A percentile compares a stretch with the other conserved stretches of the same genome.
Conservation (phyloP, 23 tunicate genomes). For the Trididemnum nubilum region DNA sequence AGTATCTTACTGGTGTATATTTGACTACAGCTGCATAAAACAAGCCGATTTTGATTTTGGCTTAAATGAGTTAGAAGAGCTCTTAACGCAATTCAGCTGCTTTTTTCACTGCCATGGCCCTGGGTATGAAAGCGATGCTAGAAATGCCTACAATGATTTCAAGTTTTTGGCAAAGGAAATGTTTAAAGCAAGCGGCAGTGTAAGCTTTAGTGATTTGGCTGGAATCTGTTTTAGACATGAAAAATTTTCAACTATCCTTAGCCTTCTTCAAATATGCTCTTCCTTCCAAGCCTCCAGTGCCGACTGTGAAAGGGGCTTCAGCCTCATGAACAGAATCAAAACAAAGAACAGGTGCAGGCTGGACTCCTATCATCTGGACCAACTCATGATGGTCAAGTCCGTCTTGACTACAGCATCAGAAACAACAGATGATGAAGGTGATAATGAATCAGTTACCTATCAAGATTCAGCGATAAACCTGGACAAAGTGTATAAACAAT, state of each 20-base stretch:
- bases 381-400: neutral
- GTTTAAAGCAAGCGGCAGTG: too few species aligned
- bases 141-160: too few species aligned
- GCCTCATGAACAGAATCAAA: slow-evolving; percentile 15
- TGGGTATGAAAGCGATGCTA: too few species aligned
- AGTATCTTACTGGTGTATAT: too few species aligned
- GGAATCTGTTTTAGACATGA: slow-evolving; percentile 10
- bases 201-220: too few species aligned
- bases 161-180: too few species aligned
- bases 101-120: too few species aligned
- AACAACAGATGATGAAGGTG: slow-evolving; percentile 12
- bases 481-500: slow-evolving; percentile 25
- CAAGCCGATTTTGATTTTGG: too few species aligned
- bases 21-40: too few species aligned
- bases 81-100: too few species aligned
- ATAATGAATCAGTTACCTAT: slow-evolving; percentile 19
- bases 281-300: slow-evolving; percentile 17
- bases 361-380: slow-evolving; percentile 8
- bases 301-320: slow-evolving; percentile 20
- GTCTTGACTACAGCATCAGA: slow-evolving; percentile 9
- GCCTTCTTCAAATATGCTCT: slow-evolving; percentile 4
- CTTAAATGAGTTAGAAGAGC: too few species aligned
- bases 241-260: slow-evolving; percentile 4
- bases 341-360: slow-evolving; percentile 12
- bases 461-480: slow-evolving; percentile 26